phyloP scores from a whole-genome alignment of 2,888 invertebrate species.

The Trachelus tabidus region DNA sequence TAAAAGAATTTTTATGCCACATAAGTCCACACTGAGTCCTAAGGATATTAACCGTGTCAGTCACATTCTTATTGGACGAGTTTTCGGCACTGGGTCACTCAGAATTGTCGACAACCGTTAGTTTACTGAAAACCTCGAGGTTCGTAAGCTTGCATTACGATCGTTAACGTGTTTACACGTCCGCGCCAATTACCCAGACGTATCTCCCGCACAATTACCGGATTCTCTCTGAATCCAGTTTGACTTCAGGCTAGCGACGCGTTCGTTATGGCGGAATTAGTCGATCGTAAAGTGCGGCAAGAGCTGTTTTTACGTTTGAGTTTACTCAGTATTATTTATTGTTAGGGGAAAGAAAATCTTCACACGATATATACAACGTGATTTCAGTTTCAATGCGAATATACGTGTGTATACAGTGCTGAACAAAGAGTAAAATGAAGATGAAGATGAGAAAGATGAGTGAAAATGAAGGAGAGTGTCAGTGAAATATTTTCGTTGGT shows the following conservation, averaged over 20 bases:
- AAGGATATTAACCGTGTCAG: not conserved
- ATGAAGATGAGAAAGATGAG: not conserved
- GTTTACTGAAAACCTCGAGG: not conserved
- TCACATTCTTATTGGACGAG: not conserved
- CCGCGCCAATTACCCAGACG: not conserved
- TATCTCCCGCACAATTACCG: not conserved
- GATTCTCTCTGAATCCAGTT: not conserved
- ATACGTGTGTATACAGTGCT: not conserved
- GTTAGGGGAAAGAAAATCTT: not conserved
- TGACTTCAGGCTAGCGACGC: not conserved
- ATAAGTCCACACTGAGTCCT: not conserved
- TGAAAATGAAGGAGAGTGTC: not conserved
- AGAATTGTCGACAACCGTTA: not conserved
- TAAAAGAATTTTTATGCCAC: not conserved
- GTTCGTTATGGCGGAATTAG: not conserved
- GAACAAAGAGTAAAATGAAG: not conserved
- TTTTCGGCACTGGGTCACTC: not conserved
- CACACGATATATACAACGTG: not conserved
- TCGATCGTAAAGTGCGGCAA: not conserved
- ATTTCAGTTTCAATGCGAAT: not conserved
- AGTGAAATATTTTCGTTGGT: not conserved
- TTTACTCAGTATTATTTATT: not conserved
- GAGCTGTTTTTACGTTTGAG: not conserved
- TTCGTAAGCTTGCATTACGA: not conserved
- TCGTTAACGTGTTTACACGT: not conserved